Evolutionary conservation across 1,140 invertebrate genomes (phyloP), one percentile per base, ranked within the genome.

Genomic region (Eriosoma lanigerum): DNA sequence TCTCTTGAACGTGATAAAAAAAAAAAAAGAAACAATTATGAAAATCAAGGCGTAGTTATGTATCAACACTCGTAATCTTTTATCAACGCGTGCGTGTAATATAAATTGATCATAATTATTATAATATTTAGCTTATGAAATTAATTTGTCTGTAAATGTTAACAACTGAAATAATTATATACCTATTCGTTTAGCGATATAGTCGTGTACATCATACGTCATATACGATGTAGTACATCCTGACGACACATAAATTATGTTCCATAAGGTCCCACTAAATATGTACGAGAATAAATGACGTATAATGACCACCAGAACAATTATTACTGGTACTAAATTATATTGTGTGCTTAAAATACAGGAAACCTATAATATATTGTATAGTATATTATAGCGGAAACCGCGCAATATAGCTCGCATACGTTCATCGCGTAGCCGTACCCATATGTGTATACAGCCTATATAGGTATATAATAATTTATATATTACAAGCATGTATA

Each of bases 121-220:
- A 68, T n/a, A 68, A 68, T 46, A 68, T 48, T 24, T 68, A 48
- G 66, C 0, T 48, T 24, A 17, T 19, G 26, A 48, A 68, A 48
- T 24, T 15, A 68, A 68, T 68, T 68, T 48, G 44, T 48, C 44
- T 17, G 12, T n/a, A 24, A 24, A 21, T 48, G 38, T 68, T 48
- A 68, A 68, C 66, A 68, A 17, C 24, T n/a, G 66, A 24, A 68
- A 68, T 68, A 17, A 60, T 60, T 66, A 66, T 24, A 38, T 38
- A 38, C 32, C 32, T 38, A 38, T 38, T 46, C 17, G 46, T 66
- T 66, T 44, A 26, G 38, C 15, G 6, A 38, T 38, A 38, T 38
- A 38, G 32, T 38, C 32, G 32, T 8, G 32, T 8, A 38, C 32
- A 38, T 38, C 32, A 8, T 38, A 38, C 8, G n/a, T 38, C 32